phyloP scores from a whole-genome alignment of 2,888 invertebrate species.

The Lucinisca nassula region DNA sequence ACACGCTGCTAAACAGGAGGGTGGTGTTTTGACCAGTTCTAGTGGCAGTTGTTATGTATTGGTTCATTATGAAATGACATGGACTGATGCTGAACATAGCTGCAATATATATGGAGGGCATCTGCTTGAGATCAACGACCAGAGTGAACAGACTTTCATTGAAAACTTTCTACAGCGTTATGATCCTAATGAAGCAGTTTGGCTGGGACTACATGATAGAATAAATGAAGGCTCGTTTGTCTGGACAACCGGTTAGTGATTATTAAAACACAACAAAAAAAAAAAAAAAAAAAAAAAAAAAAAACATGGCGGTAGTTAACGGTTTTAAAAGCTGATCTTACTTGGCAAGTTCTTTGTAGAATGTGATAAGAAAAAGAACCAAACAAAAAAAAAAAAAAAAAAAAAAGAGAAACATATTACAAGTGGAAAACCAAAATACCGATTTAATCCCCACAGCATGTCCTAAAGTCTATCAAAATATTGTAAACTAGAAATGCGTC shows the following conservation, averaged over 20 bases:
- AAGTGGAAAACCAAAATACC: too few species aligned
- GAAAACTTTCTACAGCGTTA: not conserved
- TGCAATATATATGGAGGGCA: slow-evolving; percentile 9
- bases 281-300: too few species aligned
- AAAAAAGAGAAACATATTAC: too few species aligned
- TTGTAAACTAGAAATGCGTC: too few species aligned
- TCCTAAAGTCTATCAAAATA: too few species aligned
- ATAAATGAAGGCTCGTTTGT: not conserved
- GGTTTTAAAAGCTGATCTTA: too few species aligned
- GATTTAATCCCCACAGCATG: too few species aligned
- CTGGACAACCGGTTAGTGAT: not conserved
- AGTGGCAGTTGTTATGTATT: not conserved
- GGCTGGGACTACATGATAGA: slow-evolving; percentile 25
- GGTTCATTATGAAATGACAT: not conserved
- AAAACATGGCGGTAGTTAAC: too few species aligned
- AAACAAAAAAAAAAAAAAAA: too few species aligned
- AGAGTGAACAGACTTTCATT: slow-evolving; percentile 10
- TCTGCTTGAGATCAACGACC: slow-evolving; percentile 16
- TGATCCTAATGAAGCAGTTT: slow-evolving; percentile 11
- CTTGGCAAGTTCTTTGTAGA: too few species aligned
- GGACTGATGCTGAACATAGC: not conserved
- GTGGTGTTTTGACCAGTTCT: not conserved
- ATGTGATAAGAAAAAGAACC: too few species aligned
- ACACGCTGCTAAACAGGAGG: not conserved
- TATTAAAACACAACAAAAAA: too few species aligned